These are phyloP conservation scores for Lymantria monacha DNA, from an alignment of 2,888 invertebrate species.

Conservation along the genomic window DNA sequence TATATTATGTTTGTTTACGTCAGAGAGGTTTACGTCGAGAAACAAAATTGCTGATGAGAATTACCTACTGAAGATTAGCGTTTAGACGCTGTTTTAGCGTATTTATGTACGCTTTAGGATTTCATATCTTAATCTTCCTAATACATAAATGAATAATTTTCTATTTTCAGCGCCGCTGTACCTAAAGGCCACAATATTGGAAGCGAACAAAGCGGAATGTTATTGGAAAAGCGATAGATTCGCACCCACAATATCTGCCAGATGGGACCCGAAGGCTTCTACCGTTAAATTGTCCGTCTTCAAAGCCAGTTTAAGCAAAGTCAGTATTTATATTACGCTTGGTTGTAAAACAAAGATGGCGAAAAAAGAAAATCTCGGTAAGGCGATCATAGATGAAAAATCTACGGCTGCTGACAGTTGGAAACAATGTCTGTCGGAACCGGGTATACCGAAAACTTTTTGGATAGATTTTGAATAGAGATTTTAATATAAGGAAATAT, in stretches of 20 bases:
- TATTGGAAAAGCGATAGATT: slow-evolving; percentile 89
- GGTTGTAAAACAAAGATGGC: slow-evolving; percentile 86
- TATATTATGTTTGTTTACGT: no score
- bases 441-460: slow-evolving; percentile 80
- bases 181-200: slow-evolving; percentile 88
- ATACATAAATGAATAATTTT: slow-evolving; percentile 1
- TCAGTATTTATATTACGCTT: slow-evolving; percentile 85
- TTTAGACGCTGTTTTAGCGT: no score
- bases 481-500: not conserved
- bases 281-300: slow-evolving; percentile 84
- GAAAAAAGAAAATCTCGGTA: slow-evolving; percentile 86
- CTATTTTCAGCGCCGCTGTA: slow-evolving; percentile 85
- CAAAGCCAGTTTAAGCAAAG: slow-evolving; percentile 83
- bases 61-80: no score
- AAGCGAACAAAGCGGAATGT: slow-evolving; percentile 83
- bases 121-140: not conserved
- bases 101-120: not conserved
- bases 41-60: no score
- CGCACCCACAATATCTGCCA: slow-evolving; percentile 88
- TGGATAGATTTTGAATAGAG: slow-evolving; percentile 82
- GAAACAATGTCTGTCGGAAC: slow-evolving; percentile 82
- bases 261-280: slow-evolving; percentile 86
- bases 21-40: no score
- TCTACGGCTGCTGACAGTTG: slow-evolving; percentile 82
- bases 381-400: slow-evolving; percentile 84